Base-by-base conservation (phyloP, 92 coral and sea anemone species). In the Umimayanthus chanpuru region DNA sequence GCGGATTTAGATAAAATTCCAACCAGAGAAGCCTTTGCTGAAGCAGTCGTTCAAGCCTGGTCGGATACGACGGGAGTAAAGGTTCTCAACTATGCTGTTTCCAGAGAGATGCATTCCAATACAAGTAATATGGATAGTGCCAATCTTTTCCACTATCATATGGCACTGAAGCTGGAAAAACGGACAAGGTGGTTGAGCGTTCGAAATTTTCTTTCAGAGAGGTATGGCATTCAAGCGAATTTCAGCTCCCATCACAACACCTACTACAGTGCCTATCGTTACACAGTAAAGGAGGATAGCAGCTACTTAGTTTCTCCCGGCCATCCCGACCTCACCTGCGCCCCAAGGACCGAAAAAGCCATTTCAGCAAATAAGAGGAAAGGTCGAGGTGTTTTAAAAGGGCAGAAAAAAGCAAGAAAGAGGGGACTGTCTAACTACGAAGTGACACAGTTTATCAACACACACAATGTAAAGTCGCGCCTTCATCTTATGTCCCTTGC, bases 401-500 rank as follows among this genome's bases (percentile, higher is more conserved):
- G 55, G 12, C 25, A n/a, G 16, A 67, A 25, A 56, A 79, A 79
- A 56, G 10, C 30, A 75, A 43, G 90, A 58, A 76, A 76, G 80
- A 79, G 77, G 39, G 90, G 65, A 14, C 30, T 88, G 30, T 56
- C 78, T 3, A 41, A 56, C 11, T 88, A 61, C 73, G 90, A 88
- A 12, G 85, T 88, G 40, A 23, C 85, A 32, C 85, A 78, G 68
- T 64, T 77, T 80, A 79, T 88, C 20, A 78, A 58, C 55, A 25
- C 44, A 6, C 73, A 70, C 4, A 88, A 88, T 1, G 25, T 88
- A 20, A 88, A 25, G 40, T 56, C 44, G 77, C 55, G 90, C 14
- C 41, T 88, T 23, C 74, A 88, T 21, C 79, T 88, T 9, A 64
- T 88, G 21, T 88, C 78, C 61, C 85, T 88, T 2, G 90, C 90